phyloP scores from a whole-genome alignment of 2,113 vertebrate genomes.

The Chunga burmeisteri region DNA sequence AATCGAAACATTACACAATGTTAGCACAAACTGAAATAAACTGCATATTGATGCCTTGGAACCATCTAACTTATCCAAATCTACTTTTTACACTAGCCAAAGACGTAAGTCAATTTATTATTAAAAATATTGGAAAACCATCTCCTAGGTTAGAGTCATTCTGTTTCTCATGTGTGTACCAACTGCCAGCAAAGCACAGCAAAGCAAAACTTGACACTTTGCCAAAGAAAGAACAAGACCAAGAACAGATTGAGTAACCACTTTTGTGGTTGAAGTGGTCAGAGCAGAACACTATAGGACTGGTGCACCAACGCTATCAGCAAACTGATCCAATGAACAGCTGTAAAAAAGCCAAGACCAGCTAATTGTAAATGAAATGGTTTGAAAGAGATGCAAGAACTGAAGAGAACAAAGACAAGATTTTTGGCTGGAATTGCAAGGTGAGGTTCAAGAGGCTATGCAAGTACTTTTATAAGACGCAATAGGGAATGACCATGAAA shows the following conservation, averaged over 20 bases:
- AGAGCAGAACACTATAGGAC: not conserved
- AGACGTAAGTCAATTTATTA: not conserved
- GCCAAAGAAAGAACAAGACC: not conserved
- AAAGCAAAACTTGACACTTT: not conserved
- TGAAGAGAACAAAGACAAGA: not conserved
- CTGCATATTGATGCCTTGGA: not conserved
- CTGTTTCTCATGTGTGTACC: not conserved
- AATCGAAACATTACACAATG: not conserved
- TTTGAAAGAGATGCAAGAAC: not conserved
- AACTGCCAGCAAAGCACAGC: not conserved
- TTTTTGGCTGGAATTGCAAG: not conserved
- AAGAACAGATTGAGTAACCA: not conserved
- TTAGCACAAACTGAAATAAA: not conserved
- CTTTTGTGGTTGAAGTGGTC: not conserved
- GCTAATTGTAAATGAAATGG: not conserved
- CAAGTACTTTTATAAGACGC: not conserved
- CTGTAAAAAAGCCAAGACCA: not conserved
- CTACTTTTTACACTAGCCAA: not conserved
- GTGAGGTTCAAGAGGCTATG: not conserved
- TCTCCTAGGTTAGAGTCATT: not conserved
- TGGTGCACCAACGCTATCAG: not conserved
- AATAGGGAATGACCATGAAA: not conserved
- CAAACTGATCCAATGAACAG: not conserved
- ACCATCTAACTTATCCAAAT: not conserved
- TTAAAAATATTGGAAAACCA: not conserved